Base-by-base conservation (phyloP, 1,140 invertebrate genomes). In the Anthonomus grandis region DNA sequence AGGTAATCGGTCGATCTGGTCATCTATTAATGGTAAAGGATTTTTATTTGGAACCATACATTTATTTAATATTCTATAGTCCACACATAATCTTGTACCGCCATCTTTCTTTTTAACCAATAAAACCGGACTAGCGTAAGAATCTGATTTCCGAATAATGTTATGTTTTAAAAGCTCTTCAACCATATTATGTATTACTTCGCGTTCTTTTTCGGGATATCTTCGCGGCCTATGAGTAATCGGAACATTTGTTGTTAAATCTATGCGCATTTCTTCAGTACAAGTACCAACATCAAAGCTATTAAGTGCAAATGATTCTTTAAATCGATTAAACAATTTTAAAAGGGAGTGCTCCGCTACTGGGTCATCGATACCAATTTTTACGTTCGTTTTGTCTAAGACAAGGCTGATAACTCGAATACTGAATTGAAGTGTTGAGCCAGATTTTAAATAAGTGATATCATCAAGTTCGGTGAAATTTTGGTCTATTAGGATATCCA, bases 1-100 rank as follows among this genome's bases (percentile, higher is more conserved):
- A 27, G 47, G 25, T 19, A 70, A 63, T 57, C 58, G 70, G 77
- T 54, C 79, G 56, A 52, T 74, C 61, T 18, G 66, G 42, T 36
- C 66, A 41, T 46, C 12, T 6, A 46, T 46, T 27, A 24, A 13
- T 4, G 12, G 44, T 25, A 46, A 5, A 15, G 37, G 37, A 17
- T 25, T 5, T 44, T 13, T 4, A 9, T 44, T 44, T 6, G 41
- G 41, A 9, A 19, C 5, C 5, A 21, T 44, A 8, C 18, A 21
- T 27, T 27, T 46, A 46, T 46, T 46, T n/a, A 46, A 19, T 3
- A 24, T 15, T 27, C 44, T 46, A 27, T 25, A 27, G 17, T 44
- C 41, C 6, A 21, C 19, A 21, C 41, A 21, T 5, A 18, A 21
- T 17, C 44, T 5, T 46, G 10, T 4, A 13, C 31, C 22, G 15